Evolutionary conservation across 2,797 vertebrate species (phyloP), one percentile per base, ranked within the genome.

Genomic region (Myotis pilosus): DNA sequence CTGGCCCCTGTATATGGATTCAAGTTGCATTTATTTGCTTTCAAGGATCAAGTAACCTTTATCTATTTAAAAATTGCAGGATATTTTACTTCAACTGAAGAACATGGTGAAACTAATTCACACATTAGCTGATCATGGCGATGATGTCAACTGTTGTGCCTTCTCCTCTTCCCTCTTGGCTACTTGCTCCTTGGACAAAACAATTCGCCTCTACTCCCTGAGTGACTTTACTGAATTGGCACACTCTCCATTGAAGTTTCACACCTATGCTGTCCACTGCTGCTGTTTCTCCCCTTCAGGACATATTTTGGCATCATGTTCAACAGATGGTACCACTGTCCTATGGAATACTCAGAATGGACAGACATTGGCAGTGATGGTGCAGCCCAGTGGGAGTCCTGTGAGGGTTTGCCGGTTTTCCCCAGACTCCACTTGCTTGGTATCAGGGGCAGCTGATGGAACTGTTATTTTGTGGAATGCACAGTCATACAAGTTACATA

Each of bases 181-280:
- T 62, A 99, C 99, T 0, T 99, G 99, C 95, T 99, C 99, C 4
- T 98, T 99, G 89, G 99, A 99, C 97, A 99, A 99, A 98, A 99
- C 99, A 0, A 33, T 99, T 49, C 98, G 99, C 0, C 83, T 99
- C 23, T 99, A 99, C 96, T 98, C 97, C 33, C 94, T 98, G 8
- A 89, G 33, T 10, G 97, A 98, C 97, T 99, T 99, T 28, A 93
- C 97, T 0, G 99, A 99, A 97, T 98, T 99, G 23, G 97, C 99
- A 0, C 99, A 99, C 97, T 99, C 99, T 0, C 99, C 99, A 0
- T 85, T 99, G 93, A 97, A 96, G 6, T 99, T 99, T 1, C 99
- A 99, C 15, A 97, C 98, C 0, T 99, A 99, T 1, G 97, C 98
- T 2, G 99, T 99, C 81, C 99, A 99, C 98, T 99, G 99, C 97